These are phyloP conservation scores for Chrysolophus pictus DNA, from an alignment of 2,797 vertebrate genomes.

Conservation along the genomic window DNA sequence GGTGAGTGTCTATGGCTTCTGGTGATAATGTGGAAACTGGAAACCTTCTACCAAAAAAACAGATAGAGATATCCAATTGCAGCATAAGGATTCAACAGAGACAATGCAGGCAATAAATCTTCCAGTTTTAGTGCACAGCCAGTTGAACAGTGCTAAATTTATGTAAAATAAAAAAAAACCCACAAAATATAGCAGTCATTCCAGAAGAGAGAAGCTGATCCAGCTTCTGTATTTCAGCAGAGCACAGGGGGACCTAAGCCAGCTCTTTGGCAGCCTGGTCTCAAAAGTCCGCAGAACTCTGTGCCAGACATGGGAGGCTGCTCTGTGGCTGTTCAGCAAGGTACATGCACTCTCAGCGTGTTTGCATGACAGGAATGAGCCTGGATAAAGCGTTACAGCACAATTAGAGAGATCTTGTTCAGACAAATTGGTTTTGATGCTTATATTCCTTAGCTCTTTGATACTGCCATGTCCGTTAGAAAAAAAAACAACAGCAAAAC, in stretches of 20 bases:
- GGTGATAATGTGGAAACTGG: background rate
- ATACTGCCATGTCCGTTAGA: background rate
- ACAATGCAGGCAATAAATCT: background rate
- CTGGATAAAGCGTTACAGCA: background rate
- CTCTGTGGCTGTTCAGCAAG: background rate
- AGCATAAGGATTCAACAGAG: background rate
- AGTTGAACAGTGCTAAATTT: background rate
- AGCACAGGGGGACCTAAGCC: background rate
- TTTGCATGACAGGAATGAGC: background rate
- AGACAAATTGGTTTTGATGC: background rate
- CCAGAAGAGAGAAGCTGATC: background rate
- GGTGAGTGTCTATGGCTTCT: background rate
- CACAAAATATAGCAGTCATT: background rate
- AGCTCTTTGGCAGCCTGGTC: too few species aligned
- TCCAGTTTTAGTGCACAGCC: background rate
- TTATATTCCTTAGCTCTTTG: background rate
- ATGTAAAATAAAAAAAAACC: background rate
- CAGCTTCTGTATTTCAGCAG: background rate
- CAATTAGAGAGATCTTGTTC: background rate
- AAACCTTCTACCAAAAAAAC: background rate
- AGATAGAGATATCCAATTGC: background rate
- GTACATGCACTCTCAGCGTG: background rate
- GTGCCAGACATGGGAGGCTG: background rate
- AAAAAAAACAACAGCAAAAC: background rate
- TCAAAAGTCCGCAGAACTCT: rapidly evolving